These are phyloP conservation scores for Drosophila rhopaloa DNA, from an alignment of 1,140 invertebrate genomes.

Conservation along the genomic window DNA sequence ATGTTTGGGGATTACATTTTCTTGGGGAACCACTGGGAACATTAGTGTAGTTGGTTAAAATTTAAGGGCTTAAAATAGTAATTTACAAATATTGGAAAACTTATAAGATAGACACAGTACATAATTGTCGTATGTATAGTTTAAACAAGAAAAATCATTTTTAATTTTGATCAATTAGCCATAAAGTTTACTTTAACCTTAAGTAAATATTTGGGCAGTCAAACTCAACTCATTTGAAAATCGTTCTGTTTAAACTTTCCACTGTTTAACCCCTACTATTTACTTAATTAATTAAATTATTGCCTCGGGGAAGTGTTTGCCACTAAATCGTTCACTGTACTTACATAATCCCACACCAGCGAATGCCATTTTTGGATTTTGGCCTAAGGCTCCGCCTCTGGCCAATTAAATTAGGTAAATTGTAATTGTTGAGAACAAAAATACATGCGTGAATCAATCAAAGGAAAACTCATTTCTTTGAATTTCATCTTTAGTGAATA, in stretches of 20 bases:
- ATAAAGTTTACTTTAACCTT: too few species aligned
- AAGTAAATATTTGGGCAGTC: too few species aligned
- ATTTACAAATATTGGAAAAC: too few species aligned
- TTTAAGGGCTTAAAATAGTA: background rate
- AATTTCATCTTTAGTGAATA: background rate
- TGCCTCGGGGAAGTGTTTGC: constrained; percentile 6
- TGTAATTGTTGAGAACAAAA: constrained; percentile 14
- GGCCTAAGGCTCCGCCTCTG: constrained; percentile 4
- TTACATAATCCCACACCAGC: constrained; percentile 22
- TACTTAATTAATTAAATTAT: constrained; percentile 11
- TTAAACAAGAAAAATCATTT: too few species aligned
- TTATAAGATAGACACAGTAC: too few species aligned
- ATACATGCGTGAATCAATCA: constrained; percentile 7
- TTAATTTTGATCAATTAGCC: too few species aligned
- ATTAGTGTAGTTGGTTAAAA: background rate
- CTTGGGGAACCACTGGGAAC: background rate
- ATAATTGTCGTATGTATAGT: too few species aligned
- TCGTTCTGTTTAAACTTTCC: background rate
- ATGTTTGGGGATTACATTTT: background rate
- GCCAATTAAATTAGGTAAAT: constrained; percentile 26
- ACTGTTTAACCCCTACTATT: background rate
- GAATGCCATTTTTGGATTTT: constrained; percentile 1
- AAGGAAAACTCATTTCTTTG: constrained; percentile 1
- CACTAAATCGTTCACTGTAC: constrained; percentile 10
- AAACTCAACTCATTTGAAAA: background rate